Percentiles rank a stretch among this genome's conserved stretches.
Evolutionary conservation across 2,113 vertebrate species (phyloP).

Genomic region (Artemisiospiza belli): DNA sequence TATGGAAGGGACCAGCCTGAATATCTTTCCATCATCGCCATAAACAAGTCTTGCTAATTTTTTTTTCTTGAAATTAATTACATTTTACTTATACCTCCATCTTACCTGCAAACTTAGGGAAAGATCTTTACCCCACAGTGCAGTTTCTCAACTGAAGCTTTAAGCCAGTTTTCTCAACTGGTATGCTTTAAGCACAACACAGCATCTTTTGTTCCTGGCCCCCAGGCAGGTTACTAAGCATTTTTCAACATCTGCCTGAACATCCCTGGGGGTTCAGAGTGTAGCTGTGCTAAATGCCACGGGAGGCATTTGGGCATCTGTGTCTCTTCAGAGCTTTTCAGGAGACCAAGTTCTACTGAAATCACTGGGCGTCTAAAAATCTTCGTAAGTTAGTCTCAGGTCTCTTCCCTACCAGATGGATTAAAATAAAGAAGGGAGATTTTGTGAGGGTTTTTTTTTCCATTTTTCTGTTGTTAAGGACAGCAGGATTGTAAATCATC

Average conservation of each 20-base stretch:
- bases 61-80: neutral
- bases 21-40: neutral
- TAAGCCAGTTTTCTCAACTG: neutral
- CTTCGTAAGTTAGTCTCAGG: neutral
- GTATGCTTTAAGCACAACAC: neutral
- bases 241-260: neutral
- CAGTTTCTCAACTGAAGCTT: neutral
- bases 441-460: neutral
- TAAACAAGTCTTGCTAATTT: neutral
- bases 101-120: neutral
- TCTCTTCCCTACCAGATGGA: neutral
- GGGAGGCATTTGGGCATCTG: neutral
- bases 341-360: neutral
- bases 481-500: neutral
- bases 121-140: neutral
- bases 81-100: neutral
- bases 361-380: neutral
- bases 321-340: neutral
- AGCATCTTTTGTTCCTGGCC: neutral
- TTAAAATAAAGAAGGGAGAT: neutral
- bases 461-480: neutral
- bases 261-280: neutral
- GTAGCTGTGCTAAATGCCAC: neutral
- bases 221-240: neutral
- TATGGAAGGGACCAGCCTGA: neutral